A percentile compares a stretch with the other conserved stretches of the same genome.
phyloP scores from a whole-genome alignment of 2,888 invertebrate species.

The Macrosoma leucophasiata region DNA sequence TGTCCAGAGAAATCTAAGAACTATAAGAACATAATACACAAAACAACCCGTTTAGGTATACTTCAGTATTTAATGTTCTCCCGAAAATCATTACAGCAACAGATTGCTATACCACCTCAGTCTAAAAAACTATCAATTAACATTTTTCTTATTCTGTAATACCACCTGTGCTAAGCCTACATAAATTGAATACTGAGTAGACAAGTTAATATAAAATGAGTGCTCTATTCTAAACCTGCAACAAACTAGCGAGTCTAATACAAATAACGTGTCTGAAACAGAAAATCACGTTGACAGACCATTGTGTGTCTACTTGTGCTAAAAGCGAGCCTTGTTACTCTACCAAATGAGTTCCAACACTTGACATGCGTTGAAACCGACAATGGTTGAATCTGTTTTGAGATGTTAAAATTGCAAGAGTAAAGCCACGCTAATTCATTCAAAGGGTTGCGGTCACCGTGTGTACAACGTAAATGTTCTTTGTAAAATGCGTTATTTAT shows the following conservation, averaged over 20 bases:
- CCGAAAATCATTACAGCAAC: background rate
- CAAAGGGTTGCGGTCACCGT: constrained; percentile 19
- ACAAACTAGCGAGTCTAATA: constrained; percentile 1
- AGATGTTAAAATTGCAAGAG: constrained; percentile 8
- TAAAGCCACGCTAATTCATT: constrained; percentile 18
- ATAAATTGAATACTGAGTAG: background rate
- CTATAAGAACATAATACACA: too few relatives aligned
- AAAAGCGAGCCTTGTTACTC: background rate
- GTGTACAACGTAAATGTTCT: constrained; percentile 15
- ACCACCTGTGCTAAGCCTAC: background rate
- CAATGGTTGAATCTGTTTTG: constrained; percentile 4
- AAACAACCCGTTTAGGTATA: too few relatives aligned
- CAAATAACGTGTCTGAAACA: background rate
- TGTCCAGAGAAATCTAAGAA: too few relatives aligned
- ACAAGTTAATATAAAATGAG: background rate
- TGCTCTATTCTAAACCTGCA: background rate
- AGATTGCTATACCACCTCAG: background rate
- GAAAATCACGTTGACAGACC: too few relatives aligned
- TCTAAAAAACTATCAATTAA: background rate
- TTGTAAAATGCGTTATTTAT: too few relatives aligned
- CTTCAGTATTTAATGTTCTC: too few relatives aligned
- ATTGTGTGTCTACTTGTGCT: background rate
- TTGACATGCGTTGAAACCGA: constrained; percentile 4
- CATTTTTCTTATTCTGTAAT: background rate
- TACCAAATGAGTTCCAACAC: background rate